Percentiles rank a stretch among this genome's conserved stretches.
Evolutionary conservation across 2,888 invertebrate genomes (phyloP).

Genomic region (Piscicola geometra): DNA sequence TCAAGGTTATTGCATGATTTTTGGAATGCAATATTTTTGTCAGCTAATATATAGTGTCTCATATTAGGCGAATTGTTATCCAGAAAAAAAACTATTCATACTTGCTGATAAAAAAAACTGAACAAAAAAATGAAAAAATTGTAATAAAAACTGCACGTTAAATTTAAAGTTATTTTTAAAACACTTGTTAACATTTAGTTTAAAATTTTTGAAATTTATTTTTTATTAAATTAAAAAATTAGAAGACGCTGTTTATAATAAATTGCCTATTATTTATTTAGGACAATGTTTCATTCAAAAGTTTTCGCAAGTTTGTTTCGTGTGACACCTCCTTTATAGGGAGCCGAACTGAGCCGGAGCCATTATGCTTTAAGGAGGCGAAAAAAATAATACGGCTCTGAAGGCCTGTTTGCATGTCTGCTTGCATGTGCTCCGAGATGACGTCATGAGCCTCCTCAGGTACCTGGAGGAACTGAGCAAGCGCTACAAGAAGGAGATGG

Average conservation of each 20-base stretch:
- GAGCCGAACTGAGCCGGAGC: not conserved
- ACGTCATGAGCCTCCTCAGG: conserved; percentile 47
- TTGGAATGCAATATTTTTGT: too few species aligned
- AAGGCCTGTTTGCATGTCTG: too few species aligned
- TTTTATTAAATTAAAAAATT: not conserved
- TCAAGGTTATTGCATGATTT: too few species aligned
- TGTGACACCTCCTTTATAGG: too few species aligned
- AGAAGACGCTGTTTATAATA: not conserved
- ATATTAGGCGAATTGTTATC: too few species aligned
- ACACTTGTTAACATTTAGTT: not conserved
- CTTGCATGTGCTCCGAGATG: not conserved
- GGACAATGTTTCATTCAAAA: not conserved
- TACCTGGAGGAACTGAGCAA: conserved; percentile 92
- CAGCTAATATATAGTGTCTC: too few species aligned
- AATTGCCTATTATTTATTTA: not conserved
- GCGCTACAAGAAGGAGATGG: conserved; percentile 90
- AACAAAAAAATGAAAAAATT: not conserved
- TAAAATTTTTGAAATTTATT: not conserved
- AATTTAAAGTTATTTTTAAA: not conserved
- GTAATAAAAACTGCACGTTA: too few species aligned
- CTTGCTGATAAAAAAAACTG: not conserved
- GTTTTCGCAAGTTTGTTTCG: too few species aligned
- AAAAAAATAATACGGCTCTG: too few species aligned
- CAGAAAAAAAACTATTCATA: too few species aligned
- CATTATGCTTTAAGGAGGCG: not conserved